These are phyloP conservation scores for Brachionus plicatilis DNA, from an alignment of 1,140 invertebrate species.

Conservation along the genomic window DNA sequence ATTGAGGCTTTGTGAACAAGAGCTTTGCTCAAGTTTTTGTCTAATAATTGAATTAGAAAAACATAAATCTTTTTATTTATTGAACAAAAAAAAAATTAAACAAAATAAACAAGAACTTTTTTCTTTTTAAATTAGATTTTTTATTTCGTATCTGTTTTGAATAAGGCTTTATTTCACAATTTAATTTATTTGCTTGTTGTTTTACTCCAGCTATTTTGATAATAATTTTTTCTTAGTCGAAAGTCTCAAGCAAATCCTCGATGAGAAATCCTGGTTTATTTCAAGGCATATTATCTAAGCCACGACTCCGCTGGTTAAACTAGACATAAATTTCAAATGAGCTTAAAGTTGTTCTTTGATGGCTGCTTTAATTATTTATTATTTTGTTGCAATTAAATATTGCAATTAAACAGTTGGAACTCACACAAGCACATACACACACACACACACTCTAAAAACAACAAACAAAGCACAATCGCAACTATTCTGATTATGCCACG, in stretches of 20 bases:
- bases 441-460: background rate
- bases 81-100: background rate
- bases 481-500: background rate
- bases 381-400: conserved; percentile 31
- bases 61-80: background rate
- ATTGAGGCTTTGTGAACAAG: background rate
- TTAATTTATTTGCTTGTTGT: background rate
- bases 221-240: background rate
- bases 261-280: background rate
- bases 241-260: background rate
- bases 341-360: background rate
- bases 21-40: background rate
- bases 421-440: background rate
- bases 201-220: background rate
- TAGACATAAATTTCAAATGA: background rate
- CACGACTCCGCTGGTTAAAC: background rate
- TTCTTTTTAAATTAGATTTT: conserved; percentile 1
- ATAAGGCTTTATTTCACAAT: background rate
- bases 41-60: conserved; percentile 20
- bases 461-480: background rate
- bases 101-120: conserved; percentile 4
- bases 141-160: conserved; percentile 8
- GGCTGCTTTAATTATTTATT: background rate
- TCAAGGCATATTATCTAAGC: background rate
- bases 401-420: conserved; percentile 34